Evolutionary conservation across 1,140 invertebrate species (phyloP).

Genomic region (Probaryconus sp.): DNA sequence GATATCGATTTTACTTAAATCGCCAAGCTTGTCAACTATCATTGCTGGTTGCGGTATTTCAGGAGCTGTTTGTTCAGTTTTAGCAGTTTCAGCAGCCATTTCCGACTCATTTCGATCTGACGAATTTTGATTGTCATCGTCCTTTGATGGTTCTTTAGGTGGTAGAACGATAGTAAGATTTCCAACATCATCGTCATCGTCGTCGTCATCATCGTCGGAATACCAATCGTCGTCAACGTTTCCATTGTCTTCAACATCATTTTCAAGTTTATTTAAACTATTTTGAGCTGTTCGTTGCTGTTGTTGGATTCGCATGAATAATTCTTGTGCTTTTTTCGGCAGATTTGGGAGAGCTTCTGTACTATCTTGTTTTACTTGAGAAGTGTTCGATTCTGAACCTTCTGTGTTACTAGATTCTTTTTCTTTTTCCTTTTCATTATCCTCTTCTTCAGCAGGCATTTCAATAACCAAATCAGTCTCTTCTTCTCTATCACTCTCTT

Average conservation of each 20-base stretch:
- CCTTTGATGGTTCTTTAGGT: conserved; percentile 71
- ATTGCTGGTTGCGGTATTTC: conserved; percentile 73
- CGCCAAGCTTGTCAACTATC: conserved; percentile 82
- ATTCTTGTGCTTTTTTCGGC: conserved; percentile 83
- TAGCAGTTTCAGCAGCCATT: conserved; percentile 11
- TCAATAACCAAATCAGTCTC: conserved; percentile 74
- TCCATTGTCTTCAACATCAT: conserved; percentile 79
- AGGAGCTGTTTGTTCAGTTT: conserved; percentile 24
- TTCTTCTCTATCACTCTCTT: conserved; percentile 76
- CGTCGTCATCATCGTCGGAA: conserved; percentile 82
- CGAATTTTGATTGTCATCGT: conserved; percentile 62
- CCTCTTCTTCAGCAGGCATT: conserved; percentile 73
- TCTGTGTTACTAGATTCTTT: conserved; percentile 40
- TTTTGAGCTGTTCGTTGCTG: conserved; percentile 81
- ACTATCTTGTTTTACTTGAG: conserved; percentile 7
- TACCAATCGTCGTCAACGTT: conserved; percentile 85
- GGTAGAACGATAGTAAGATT: conserved; percentile 75
- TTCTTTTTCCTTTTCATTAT: conserved; percentile 62
- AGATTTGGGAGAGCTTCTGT: conserved; percentile 78
- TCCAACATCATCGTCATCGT: conserved; percentile 76
- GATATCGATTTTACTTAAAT: conserved; percentile 86
- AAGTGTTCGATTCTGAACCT: conserved; percentile 34
- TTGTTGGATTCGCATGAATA: conserved; percentile 84
- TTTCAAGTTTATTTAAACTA: conserved; percentile 76
- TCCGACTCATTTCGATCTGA: conserved; percentile 48